Percentiles rank a stretch among this genome's conserved stretches.
Conservation (phyloP, 2,888 invertebrate species). For the Hirtodrosophila trivittata region DNA sequence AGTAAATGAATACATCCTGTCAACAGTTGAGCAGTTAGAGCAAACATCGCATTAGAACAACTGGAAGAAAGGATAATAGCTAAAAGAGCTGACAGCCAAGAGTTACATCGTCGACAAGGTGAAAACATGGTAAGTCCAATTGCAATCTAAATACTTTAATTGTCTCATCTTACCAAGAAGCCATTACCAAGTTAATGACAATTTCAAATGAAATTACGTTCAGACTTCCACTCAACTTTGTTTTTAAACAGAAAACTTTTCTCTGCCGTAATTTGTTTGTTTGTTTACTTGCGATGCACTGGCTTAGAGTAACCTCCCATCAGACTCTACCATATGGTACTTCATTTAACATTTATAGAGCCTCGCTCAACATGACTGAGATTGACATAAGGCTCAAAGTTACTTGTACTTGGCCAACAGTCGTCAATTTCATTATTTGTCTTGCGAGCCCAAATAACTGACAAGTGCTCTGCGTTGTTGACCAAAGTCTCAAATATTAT, state of each 20-base stretch:
- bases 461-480: too few relatives aligned
- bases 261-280: constrained; percentile 23
- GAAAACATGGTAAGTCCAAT: constrained; percentile 44
- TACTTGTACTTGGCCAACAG: constrained; percentile 5
- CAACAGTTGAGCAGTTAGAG: background rate
- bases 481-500: too few relatives aligned
- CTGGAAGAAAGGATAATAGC: too few relatives aligned
- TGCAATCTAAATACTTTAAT: constrained; percentile 57
- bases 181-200: constrained; percentile 50
- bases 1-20: constrained; percentile 25
- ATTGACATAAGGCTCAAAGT: constrained; percentile 7
- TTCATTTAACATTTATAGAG: constrained; percentile 44
- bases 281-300: constrained; percentile 18
- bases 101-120: background rate
- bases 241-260: constrained; percentile 52
- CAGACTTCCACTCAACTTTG: constrained; percentile 26
- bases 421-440: constrained; percentile 25
- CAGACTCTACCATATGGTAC: constrained; percentile 54
- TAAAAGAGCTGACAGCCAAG: too few relatives aligned
- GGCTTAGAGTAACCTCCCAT: constrained; percentile 29
- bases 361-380: constrained; percentile 18
- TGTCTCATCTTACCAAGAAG: constrained; percentile 38
- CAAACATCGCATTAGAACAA: too few relatives aligned
- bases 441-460: background rate
- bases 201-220: constrained; percentile 43